Evolutionary conservation across 2,797 vertebrate species (phyloP).

Genomic region (Cyclopterus lumpus): DNA sequence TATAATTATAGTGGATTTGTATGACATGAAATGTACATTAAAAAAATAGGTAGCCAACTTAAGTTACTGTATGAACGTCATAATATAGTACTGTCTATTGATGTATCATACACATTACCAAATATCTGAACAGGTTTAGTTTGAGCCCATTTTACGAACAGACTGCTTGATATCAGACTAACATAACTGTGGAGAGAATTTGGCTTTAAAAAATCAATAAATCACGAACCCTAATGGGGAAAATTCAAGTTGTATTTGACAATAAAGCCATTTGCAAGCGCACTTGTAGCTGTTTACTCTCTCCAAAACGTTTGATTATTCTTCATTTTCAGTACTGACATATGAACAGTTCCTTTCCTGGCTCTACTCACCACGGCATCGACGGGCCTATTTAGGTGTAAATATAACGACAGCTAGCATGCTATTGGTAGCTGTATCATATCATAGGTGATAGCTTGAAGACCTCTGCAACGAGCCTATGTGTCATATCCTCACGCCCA

Average conservation of each 20-base stretch:
- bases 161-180: conserved; percentile 20
- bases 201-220: no score
- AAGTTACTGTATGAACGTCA: background rate
- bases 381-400: conserved; percentile 76
- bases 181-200: conserved; percentile 16
- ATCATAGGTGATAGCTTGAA: conserved; percentile 59
- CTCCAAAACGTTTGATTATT: conserved; percentile 58
- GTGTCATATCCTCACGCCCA: conserved; percentile 76
- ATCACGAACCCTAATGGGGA: background rate
- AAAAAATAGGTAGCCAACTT: background rate
- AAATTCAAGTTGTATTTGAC: conserved; percentile 28
- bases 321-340: conserved; percentile 79
- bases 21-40: conserved; percentile 20
- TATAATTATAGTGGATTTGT: background rate
- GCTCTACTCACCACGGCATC: conserved; percentile 68
- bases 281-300: conserved; percentile 59
- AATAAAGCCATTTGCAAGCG: conserved; percentile 42
- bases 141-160: conserved; percentile 37
- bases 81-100: background rate
- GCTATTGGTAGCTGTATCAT: conserved; percentile 67
- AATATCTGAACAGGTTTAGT: conserved; percentile 51
- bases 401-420: conserved; percentile 80
- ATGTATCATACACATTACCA: conserved; percentile 34
- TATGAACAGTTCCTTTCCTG: conserved; percentile 82
- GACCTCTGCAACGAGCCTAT: conserved; percentile 56